phyloP scores from a whole-genome alignment of 2,797 vertebrate species.

The Sebastes dallii region DNA sequence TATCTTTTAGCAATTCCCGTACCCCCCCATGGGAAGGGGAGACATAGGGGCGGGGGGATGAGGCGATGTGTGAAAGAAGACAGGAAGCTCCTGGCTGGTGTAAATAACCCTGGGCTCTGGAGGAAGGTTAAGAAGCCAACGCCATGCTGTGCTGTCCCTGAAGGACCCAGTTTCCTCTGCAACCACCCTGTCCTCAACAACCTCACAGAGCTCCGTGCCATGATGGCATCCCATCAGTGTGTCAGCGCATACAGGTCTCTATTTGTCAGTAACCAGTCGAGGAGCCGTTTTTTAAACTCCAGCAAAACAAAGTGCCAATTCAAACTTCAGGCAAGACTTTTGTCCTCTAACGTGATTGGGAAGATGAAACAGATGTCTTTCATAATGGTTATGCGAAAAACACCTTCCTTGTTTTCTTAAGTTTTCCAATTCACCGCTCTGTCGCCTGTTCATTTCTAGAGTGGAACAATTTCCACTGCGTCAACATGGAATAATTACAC shows the following conservation, averaged over 20 bases:
- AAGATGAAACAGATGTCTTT: neutral
- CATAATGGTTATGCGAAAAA: neutral
- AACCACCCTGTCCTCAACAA: slow-evolving; percentile 10
- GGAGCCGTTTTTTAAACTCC: neutral
- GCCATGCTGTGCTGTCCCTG: slow-evolving; percentile 36
- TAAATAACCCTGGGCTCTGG: slow-evolving; percentile 68
- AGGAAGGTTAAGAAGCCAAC: slow-evolving; percentile 58
- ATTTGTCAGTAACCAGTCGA: slow-evolving; percentile 3
- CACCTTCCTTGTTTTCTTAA: neutral
- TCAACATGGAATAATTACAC: neutral
- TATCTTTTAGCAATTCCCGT: slow-evolving; percentile 68
- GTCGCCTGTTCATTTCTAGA: neutral
- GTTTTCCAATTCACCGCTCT: neutral
- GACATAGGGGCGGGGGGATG: slow-evolving; percentile 21
- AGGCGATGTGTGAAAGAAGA: slow-evolving; percentile 43
- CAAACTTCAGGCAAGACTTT: neutral
- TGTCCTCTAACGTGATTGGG: neutral
- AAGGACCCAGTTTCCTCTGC: slow-evolving; percentile 35
- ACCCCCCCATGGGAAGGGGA: slow-evolving; percentile 39
- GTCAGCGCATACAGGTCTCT: slow-evolving; percentile 1
- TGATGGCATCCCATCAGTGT: slow-evolving; percentile 19
- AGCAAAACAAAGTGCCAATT: neutral
- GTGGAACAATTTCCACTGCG: neutral
- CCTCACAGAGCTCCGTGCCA: slow-evolving; percentile 9
- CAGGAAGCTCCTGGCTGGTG: slow-evolving; percentile 60